Base-by-base conservation (phyloP, 1,140 invertebrate genomes). In the Lithobius niger region DNA sequence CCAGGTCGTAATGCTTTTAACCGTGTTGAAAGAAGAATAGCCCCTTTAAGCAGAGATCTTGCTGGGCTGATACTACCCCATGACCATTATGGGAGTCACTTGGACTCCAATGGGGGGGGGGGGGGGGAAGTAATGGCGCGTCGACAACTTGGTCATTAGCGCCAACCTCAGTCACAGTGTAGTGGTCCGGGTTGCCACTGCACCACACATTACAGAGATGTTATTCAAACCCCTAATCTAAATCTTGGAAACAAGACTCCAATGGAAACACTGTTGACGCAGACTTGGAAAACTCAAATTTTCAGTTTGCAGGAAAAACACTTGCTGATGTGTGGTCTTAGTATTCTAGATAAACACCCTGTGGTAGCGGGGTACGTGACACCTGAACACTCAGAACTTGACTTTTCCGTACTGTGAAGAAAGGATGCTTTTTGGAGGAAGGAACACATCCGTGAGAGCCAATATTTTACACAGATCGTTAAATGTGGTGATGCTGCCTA, bases 71-170 rank as follows among this genome's bases (percentile, higher is more conserved):
- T 72, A 45, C 57, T 72, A 22, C 61, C 60, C 55, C 63, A 70
- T 61, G 69, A 70, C 54, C 52, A 60, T 56, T 71, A 58, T 62
- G 67, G 69, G 15, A 63, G 52, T 48, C 69, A 73, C 66, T 58
- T 72, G 21, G 61, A 71, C 58, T 57, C 61, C 15, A 42, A 57
- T 27, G 60, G 63, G 3, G n/a, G n/a, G n/a, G n/a, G n/a, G n/a
- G n/a, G n/a, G n/a, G n/a, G n/a, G n/a, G n/a, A n/a, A n/a, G n/a
- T n/a, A n/a, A n/a, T n/a, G n/a, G n/a, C n/a, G n/a, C n/a, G n/a
- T n/a, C n/a, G n/a, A n/a, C n/a, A n/a, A n/a, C n/a, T n/a, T n/a
- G n/a, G n/a, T n/a, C n/a, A n/a, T n/a, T n/a, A n/a, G n/a, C n/a
- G n/a, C n/a, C n/a, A n/a, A n/a, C n/a, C n/a, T n/a, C n/a, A n/a